Evolutionary conservation across 2,113 vertebrate species (phyloP).

Genomic region (Hypocryptadius cinnamomeus): DNA sequence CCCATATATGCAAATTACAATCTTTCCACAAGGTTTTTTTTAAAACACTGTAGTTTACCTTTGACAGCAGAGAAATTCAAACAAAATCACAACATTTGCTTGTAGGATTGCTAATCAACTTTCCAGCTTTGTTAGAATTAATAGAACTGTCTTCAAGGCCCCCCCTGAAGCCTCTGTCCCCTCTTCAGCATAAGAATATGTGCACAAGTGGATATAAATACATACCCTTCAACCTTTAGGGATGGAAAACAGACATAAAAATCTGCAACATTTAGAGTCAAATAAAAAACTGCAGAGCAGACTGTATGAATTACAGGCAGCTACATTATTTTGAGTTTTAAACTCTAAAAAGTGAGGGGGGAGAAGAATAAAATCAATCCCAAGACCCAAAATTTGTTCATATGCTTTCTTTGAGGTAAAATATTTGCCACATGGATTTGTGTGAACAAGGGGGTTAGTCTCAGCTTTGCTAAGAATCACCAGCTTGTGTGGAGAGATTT

Average conservation of each 20-base stretch:
- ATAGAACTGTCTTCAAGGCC: neutral
- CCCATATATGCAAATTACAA: neutral
- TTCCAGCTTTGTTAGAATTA: neutral
- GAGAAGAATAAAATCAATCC: fast-evolving
- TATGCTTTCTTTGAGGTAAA: neutral
- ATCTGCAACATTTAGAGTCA: neutral
- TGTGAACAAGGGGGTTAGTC: neutral
- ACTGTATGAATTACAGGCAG: neutral
- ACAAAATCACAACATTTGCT: neutral
- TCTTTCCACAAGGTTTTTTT: neutral
- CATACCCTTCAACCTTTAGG: neutral
- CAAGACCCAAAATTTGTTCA: neutral
- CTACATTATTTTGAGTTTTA: neutral
- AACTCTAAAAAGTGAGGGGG: fast-evolving
- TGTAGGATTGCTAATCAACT: neutral
- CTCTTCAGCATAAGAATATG: neutral
- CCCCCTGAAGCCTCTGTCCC: neutral
- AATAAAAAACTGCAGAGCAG: neutral
- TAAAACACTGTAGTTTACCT: neutral
- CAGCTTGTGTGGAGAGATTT: neutral
- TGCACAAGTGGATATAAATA: neutral
- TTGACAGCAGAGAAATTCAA: neutral
- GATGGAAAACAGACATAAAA: neutral
- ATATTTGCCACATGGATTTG: neutral
- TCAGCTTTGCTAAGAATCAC: neutral